These are phyloP conservation scores for Notodonta dromedarius DNA, from an alignment of 2,888 invertebrate genomes.

Conservation along the genomic window DNA sequence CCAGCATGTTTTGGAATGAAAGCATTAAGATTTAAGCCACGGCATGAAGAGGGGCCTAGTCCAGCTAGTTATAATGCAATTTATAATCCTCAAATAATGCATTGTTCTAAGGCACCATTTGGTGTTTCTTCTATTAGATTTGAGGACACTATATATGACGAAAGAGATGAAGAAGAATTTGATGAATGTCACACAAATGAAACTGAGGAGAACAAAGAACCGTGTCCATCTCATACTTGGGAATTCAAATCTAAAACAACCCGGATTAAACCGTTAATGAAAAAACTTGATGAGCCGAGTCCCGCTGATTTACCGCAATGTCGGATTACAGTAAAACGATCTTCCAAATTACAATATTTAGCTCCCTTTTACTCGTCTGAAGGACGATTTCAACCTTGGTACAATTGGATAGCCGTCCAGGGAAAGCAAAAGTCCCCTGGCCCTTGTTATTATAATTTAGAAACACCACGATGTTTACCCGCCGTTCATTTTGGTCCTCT, in stretches of 20 bases:
- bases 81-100: conserved; percentile 40
- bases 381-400: conserved; percentile 67
- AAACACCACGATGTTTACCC: conserved; percentile 54
- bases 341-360: conserved; percentile 42
- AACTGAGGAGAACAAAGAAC: conserved; percentile 19
- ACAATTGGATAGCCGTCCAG: conserved; percentile 61
- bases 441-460: conserved; percentile 57
- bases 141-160: conserved; percentile 38
- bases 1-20: conserved; percentile 64
- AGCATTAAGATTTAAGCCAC: conserved; percentile 56
- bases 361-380: conserved; percentile 68
- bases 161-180: conserved; percentile 36
- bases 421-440: conserved; percentile 58
- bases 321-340: conserved; percentile 28
- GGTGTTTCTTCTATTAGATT: conserved; percentile 59
- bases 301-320: conserved; percentile 53
- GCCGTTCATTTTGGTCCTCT: conserved; percentile 64
- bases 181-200: conserved; percentile 8
- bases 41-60: conserved; percentile 56
- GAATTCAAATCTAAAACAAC: conserved; percentile 65
- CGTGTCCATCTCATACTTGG: conserved; percentile 55
- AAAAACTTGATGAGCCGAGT: conserved; percentile 50
- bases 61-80: conserved; percentile 58
- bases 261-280: conserved; percentile 57
- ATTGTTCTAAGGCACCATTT: conserved; percentile 59